These are phyloP conservation scores for Plusia festucae DNA, from an alignment of 2,888 invertebrate genomes.

Conservation along the genomic window DNA sequence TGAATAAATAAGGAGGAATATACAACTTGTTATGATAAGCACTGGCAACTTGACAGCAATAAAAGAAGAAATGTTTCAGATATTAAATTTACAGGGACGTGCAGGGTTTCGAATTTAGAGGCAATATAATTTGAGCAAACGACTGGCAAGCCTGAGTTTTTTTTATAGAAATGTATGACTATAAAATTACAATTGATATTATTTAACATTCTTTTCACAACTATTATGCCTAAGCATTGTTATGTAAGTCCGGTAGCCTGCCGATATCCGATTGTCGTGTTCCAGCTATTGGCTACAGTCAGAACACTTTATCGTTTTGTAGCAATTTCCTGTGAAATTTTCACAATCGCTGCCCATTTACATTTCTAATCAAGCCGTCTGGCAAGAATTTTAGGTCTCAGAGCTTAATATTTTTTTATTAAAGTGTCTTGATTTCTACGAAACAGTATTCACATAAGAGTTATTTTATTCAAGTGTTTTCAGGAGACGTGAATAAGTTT, in stretches of 20 bases:
- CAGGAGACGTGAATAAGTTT: no score
- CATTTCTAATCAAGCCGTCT: constrained; percentile 21
- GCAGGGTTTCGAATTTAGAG: constrained; percentile 8
- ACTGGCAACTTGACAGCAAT: constrained; percentile 39
- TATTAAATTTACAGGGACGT: constrained; percentile 39
- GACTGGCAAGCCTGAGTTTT: not conserved
- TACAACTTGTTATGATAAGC: constrained; percentile 56
- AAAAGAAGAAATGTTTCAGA: constrained; percentile 42
- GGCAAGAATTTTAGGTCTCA: not conserved
- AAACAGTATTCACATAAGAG: not conserved
- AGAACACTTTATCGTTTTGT: constrained; percentile 46
- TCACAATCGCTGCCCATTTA: constrained; percentile 35
- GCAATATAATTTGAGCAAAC: not conserved
- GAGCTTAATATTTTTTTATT: not conserved
- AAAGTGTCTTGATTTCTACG: not conserved
- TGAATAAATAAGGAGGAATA: constrained; percentile 38
- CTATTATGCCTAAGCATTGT: constrained; percentile 8
- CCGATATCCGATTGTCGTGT: constrained; percentile 48
- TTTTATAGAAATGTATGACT: not conserved
- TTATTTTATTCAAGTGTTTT: not conserved
- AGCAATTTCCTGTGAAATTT: constrained; percentile 45
- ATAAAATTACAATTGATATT: not conserved
- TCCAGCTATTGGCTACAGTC: constrained; percentile 28
- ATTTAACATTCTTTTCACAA: not conserved
- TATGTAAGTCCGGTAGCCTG: constrained; percentile 9